Conservation (phyloP, 2,113 vertebrate genomes). For the Turdus rufiventris region DNA sequence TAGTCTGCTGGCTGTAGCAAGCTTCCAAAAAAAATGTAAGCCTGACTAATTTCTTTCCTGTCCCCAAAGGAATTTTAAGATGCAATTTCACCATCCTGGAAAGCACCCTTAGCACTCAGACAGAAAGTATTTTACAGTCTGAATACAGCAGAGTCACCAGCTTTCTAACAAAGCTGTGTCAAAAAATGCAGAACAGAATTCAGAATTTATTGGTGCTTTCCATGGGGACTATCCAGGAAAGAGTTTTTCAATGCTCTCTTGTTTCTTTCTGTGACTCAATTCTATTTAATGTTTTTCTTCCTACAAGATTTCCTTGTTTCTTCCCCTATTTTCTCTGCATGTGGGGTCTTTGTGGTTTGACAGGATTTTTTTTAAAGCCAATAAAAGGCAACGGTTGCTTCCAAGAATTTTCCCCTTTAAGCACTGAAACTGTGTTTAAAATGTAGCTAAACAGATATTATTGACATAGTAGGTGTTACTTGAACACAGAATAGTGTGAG, state of each 20-base stretch:
- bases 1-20: not conserved
- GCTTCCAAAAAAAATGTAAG: not conserved
- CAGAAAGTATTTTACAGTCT: not conserved
- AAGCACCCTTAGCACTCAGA: not conserved
- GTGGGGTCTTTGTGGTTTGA: accelerated
- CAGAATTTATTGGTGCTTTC: not conserved
- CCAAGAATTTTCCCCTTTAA: not conserved
- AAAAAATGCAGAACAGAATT: not conserved
- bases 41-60: not conserved
- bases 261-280: not conserved
- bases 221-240: not conserved
- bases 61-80: not conserved
- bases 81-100: not conserved
- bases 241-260: not conserved
- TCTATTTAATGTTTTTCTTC: not conserved
- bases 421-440: not conserved
- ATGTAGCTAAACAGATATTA: not conserved
- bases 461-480: not conserved
- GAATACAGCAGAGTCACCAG: not conserved
- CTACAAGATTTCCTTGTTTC: not conserved
- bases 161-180: not conserved
- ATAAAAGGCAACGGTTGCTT: not conserved
- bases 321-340: not conserved
- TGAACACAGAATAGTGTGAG: not conserved
- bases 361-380: accelerated